A percentile compares a stretch with the other conserved stretches of the same genome.
These are phyloP conservation scores for Drosophila persimilis DNA, from an alignment of 1,140 invertebrate genomes.

Conservation along the genomic window DNA sequence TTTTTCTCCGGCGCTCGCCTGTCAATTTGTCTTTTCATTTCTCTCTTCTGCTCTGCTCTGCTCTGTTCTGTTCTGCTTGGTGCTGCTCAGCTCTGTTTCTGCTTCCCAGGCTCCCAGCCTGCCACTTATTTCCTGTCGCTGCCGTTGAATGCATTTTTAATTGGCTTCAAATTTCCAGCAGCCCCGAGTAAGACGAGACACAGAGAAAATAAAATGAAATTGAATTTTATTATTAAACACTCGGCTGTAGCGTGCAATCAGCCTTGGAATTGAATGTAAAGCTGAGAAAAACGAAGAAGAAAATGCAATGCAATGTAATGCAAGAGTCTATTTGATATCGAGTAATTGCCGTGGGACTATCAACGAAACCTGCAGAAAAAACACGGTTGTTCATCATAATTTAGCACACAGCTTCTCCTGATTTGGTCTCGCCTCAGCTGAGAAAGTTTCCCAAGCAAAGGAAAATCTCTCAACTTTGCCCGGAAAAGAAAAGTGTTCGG, in stretches of 20 bases:
- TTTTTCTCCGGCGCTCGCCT: conserved; percentile 35
- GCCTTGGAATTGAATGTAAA: conserved; percentile 30
- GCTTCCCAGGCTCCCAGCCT: background rate
- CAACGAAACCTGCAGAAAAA: background rate
- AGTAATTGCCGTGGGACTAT: conserved; percentile 18
- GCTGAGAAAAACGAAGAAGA: conserved; percentile 5
- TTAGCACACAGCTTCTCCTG: background rate
- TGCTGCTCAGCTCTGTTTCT: too few relatives aligned
- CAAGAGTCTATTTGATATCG: conserved; percentile 9
- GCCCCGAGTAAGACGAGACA: conserved; percentile 39
- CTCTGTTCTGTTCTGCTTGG: background rate
- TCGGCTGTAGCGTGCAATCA: conserved; percentile 19
- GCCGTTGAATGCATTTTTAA: conserved; percentile 72
- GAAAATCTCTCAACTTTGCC: conserved; percentile 44
- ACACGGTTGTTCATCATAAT: conserved; percentile 11
- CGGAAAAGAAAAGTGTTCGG: conserved; percentile 24
- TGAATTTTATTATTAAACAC: conserved; percentile 59
- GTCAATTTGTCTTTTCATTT: conserved; percentile 66
- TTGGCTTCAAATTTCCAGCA: conserved; percentile 74
- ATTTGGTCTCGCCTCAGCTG: conserved; percentile 28
- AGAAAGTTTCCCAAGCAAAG: conserved; percentile 26
- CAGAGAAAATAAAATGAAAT: conserved; percentile 35
- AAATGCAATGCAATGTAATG: conserved; percentile 16
- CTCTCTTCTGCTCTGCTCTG: conserved; percentile 17
- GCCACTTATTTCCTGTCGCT: conserved; percentile 66